Percentiles rank a stretch among this genome's conserved stretches.
Evolutionary conservation across 2,113 vertebrate genomes (phyloP).

Genomic region (Tetrax tetrax): DNA sequence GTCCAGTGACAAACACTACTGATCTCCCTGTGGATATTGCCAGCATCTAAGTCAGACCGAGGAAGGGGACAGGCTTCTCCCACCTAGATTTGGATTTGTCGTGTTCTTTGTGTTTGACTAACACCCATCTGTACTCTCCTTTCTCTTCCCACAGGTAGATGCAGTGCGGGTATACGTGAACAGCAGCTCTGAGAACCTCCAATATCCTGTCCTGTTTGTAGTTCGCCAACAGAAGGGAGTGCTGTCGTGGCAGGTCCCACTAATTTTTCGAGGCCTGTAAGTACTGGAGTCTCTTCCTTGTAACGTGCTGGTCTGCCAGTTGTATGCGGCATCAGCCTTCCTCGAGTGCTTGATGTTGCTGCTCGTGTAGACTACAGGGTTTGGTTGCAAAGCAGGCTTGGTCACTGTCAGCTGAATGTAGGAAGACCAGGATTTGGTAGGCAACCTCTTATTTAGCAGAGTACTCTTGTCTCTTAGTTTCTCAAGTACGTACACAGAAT

Average conservation of each 20-base stretch:
- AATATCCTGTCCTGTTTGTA: constrained; percentile 79
- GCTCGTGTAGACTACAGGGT: background rate
- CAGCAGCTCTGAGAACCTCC: constrained; percentile 76
- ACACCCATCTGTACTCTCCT: background rate
- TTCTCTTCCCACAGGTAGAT: constrained; percentile 61
- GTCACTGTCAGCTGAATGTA: background rate
- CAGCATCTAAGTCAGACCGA: background rate
- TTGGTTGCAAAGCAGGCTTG: background rate
- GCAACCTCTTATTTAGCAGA: background rate
- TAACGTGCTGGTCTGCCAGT: background rate
- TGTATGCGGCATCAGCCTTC: background rate
- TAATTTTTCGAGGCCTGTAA: constrained; percentile 83
- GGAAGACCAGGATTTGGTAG: background rate
- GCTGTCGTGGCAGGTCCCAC: constrained; percentile 81
- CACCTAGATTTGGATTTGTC: background rate
- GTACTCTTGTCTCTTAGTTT: background rate
- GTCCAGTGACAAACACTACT: background rate
- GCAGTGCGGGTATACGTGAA: constrained; percentile 79
- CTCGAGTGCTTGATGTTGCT: background rate
- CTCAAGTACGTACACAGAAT: background rate
- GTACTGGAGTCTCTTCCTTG: constrained; percentile 25
- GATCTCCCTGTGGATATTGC: background rate
- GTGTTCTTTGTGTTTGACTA: background rate
- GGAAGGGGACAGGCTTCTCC: background rate
- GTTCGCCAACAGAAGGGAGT: constrained; percentile 84